Percentiles rank a stretch among this genome's conserved stretches.
These are phyloP conservation scores for Triops cancriformis DNA, from an alignment of 1,140 invertebrate species.

Conservation along the genomic window DNA sequence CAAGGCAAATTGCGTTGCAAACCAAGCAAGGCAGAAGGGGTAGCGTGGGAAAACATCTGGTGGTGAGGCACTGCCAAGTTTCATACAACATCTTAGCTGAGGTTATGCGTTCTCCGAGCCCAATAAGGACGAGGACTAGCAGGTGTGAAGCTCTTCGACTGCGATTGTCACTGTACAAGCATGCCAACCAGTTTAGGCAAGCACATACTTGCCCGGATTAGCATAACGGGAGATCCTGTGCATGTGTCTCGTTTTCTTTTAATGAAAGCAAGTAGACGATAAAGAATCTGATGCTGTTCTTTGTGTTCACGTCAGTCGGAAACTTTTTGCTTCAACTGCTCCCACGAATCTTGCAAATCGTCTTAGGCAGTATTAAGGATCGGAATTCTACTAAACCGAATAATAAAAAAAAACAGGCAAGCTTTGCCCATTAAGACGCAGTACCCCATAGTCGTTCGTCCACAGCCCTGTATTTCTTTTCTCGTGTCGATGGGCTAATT, in stretches of 20 bases:
- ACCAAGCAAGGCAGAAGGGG: constrained; percentile 4
- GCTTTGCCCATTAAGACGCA: no score
- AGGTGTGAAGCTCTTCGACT: constrained; percentile 9
- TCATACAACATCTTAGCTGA: neutral
- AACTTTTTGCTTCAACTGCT: neutral
- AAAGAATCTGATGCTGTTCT: neutral
- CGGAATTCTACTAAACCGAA: no score
- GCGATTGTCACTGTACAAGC: neutral
- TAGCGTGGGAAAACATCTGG: constrained; percentile 12
- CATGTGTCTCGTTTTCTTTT: neutral
- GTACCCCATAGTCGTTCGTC: no score
- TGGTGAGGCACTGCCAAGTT: neutral
- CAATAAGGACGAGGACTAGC: constrained; percentile 2
- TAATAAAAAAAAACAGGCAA: no score
- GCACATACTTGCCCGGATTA: neutral
- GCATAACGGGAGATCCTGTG: constrained; percentile 5
- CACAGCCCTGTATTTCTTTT: no score
- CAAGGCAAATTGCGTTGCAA: neutral
- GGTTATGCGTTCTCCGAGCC: neutral
- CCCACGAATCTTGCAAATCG: no score
- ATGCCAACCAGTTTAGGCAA: constrained; percentile 10
- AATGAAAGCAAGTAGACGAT: neutral
- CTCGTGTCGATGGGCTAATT: no score
- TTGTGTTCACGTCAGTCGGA: neutral
- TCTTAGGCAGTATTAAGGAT: no score